These are phyloP conservation scores for Nannobrachium achirus DNA, from an alignment of 2,113 vertebrate species.

Conservation along the genomic window DNA sequence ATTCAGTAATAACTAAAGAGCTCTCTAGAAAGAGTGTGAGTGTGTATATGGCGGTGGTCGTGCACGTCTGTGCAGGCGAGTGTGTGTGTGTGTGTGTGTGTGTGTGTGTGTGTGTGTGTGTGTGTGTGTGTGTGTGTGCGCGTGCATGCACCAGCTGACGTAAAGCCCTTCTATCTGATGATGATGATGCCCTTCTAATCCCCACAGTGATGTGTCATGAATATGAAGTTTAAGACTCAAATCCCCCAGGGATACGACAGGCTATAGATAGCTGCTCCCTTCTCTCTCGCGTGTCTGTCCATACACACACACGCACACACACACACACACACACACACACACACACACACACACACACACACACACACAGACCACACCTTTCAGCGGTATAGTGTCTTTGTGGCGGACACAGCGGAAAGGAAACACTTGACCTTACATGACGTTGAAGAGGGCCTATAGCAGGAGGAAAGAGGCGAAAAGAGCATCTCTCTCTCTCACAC, in stretches of 20 bases:
- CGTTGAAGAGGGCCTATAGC: conserved; percentile 32
- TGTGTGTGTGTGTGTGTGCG: conserved; percentile 37
- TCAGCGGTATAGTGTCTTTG: conserved; percentile 30
- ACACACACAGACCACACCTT: conserved; percentile 32
- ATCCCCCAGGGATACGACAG: conserved; percentile 81
- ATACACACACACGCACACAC: not conserved
- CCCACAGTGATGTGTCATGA: conserved; percentile 87
- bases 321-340: not conserved
- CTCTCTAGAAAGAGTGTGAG: conserved; percentile 54
- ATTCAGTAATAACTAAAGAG: conserved; percentile 29
- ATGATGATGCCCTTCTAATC: conserved; percentile 87
- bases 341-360: not conserved
- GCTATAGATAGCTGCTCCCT: conserved; percentile 80
- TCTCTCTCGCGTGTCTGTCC: conserved; percentile 5
- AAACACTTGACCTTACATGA: conserved; percentile 57
- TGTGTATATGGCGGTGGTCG: conserved; percentile 8
- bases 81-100: conserved; percentile 2
- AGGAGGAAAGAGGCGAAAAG: conserved; percentile 26
- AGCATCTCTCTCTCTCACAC: not conserved
- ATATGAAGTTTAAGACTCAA: conserved; percentile 87
- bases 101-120: too few species aligned
- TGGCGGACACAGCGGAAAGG: conserved; percentile 31
- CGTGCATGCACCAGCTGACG: conserved; percentile 55
- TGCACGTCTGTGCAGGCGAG: conserved; percentile 6
- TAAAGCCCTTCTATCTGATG: conserved; percentile 81